Evolutionary conservation across 1,140 invertebrate species (phyloP), one percentile per base, ranked within the genome.

Genomic region (Rhagoletis zephyria): DNA sequence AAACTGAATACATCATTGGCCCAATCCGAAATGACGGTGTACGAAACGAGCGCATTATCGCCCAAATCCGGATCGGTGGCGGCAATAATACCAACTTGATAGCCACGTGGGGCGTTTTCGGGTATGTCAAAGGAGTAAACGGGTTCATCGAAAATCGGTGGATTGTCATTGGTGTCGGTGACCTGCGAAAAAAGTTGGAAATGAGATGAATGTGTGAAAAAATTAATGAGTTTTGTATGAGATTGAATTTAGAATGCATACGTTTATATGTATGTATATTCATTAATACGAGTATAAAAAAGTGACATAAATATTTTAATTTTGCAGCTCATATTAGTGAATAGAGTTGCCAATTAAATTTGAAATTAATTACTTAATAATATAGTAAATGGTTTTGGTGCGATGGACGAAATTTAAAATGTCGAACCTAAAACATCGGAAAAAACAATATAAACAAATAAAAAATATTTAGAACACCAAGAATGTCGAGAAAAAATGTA

Each of bases 1-100:
- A 99, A 94, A 1, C 97, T 96, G 93, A 99, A 99, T 0, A 98
- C 97, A 91, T 98, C 97, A 91, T 98, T 97, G 65, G 97, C 97
- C 96, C 98, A 99, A 90, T 99, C 98, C 81, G 96, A 96, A 90
- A 98, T 95, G 85, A 98, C 96, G 2, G 96, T 95, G 93, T 98
- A 98, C 16, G 96, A 97, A 5, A 98, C 94, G 90, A 97, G 96
- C 30, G 97, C 97, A 93, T 98, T 98, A 48, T 95, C 94, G 5
- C 97, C 98, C 10, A 95, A 94, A 92, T 99, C 98, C 10, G 95
- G 94, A 93, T 99, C 98, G 6, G 93, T 95, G 5, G 98, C 98
- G 60, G 95, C 93, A 30, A 99, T 95, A 86, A 95, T 95, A 2
- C 98, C 98, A 51, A 98, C 96, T 87, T 96, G 94, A 86, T 96